Evolutionary conservation across 2,797 vertebrate genomes (phyloP).

Genomic region (Arctocebus calabarensis): DNA sequence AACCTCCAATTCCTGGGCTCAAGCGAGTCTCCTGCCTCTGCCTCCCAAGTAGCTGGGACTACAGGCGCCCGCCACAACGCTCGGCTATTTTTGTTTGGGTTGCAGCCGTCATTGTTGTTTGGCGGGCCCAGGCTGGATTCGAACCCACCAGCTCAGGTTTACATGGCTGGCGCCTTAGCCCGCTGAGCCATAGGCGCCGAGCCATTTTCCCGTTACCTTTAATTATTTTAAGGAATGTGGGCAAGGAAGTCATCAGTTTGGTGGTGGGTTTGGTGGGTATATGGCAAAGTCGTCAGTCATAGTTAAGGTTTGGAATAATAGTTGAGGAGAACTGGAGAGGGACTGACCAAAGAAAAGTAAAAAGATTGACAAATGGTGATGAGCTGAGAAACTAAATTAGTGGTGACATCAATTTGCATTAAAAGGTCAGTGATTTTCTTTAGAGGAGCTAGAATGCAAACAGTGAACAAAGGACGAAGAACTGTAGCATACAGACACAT

Average conservation of each 20-base stretch:
- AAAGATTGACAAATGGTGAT: not conserved
- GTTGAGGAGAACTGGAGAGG: conserved; percentile 8
- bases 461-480: not conserved
- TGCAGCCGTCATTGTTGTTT: no score
- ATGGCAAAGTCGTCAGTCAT: conserved; percentile 21
- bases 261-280: not conserved
- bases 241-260: not conserved
- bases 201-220: not conserved
- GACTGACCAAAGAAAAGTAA: conserved; percentile 21
- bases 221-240: conserved; percentile 50
- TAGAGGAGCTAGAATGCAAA: conserved; percentile 34
- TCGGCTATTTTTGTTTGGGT: no score
- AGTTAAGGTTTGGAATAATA: conserved; percentile 39
- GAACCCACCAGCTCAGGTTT: no score
- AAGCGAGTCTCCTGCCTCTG: no score
- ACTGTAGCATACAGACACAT: not conserved
- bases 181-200: no score
- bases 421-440: conserved; percentile 37
- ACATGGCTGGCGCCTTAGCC: no score
- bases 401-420: conserved; percentile 10
- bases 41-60: no score
- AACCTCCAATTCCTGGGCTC: no score
- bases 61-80: no score
- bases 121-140: no score
- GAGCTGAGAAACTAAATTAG: conserved; percentile 26